Evolutionary conservation across 2,888 invertebrate species (phyloP).

Genomic region (Colletes collaris): DNA sequence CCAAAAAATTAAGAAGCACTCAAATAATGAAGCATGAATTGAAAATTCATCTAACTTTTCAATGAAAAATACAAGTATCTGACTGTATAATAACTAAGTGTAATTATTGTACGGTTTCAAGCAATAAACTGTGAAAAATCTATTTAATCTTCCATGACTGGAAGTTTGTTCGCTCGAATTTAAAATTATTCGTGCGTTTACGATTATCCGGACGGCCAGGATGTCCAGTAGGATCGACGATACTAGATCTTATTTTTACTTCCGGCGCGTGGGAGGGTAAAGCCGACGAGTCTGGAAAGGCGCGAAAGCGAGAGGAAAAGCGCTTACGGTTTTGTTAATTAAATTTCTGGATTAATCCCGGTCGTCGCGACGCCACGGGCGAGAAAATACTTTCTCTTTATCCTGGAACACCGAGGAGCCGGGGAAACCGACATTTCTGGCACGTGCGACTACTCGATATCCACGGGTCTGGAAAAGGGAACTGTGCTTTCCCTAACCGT

Average conservation of each 20-base stretch:
- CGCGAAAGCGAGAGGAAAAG: constrained; percentile 12
- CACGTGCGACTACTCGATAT: constrained; percentile 40
- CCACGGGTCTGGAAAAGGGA: constrained; percentile 40
- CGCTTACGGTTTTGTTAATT: constrained; percentile 63
- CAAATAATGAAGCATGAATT: too few species aligned
- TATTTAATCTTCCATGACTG: too few species aligned
- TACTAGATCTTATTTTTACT: constrained; percentile 38
- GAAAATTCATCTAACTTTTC: too few species aligned
- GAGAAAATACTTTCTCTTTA: constrained; percentile 55
- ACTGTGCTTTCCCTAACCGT: constrained; percentile 25
- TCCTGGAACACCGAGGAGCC: constrained; percentile 18
- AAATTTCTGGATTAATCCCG: constrained; percentile 63
- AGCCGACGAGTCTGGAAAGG: not conserved
- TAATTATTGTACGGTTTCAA: too few species aligned
- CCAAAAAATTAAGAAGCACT: too few species aligned
- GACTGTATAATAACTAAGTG: too few species aligned
- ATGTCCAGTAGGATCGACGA: constrained; percentile 11
- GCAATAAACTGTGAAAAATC: too few species aligned
- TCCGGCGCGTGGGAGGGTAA: constrained; percentile 9
- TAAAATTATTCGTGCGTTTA: too few species aligned
- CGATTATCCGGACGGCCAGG: not conserved
- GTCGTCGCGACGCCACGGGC: constrained; percentile 47
- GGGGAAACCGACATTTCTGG: constrained; percentile 30
- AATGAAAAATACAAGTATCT: too few species aligned
- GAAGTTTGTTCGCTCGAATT: too few species aligned